Base-by-base conservation (phyloP, 2,888 invertebrate species). In the Metopia argyrocephala region DNA sequence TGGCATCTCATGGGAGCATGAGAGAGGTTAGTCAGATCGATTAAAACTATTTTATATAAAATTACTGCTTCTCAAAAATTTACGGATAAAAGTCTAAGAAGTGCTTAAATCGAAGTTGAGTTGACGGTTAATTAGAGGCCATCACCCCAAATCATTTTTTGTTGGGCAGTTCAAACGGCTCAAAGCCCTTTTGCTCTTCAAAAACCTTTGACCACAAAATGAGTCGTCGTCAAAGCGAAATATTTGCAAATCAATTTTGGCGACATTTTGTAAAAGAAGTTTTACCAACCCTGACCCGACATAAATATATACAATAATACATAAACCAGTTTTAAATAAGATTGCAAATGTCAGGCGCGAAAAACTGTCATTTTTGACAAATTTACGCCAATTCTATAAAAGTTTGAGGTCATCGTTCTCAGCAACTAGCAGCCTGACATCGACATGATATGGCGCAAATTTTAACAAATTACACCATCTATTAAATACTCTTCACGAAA, bases 41-140 rank as follows among this genome's bases (percentile, higher is more conserved):
- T 84, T 6, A 83, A 83, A 59, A 75, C 28, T n/a, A 73, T 73
- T 7, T 38, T 81, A 2, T 74, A 81, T 21, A 61, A 50, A 23
- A 78, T 76, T 20, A 54, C 61, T 25, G 57, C 78, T 21, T 45
- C 78, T 1, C 57, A n/a, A n/a, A n/a, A n/a, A 62, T 48, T 7
- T 82, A 80, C 18, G 80, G n/a, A n/a, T n/a, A n/a, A 82, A 31
- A 78, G 46, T 7, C 48, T 83, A 20, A 66, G 70, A 70, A 78
- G 79, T 46, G 57, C 83, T 0, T 7, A 79, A 4, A 64, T 54
- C 50, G 78, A 82, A 57, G 78, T 78, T 1, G 82, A 84, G 46
- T 45, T 82, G 4, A 79, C 79, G 5, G 71, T 82, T 5, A 84
- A 82, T n/a, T 78, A 23, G 65, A 74, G 28, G 56, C 65, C 7